Base-by-base conservation (phyloP, 2,888 invertebrate genomes). In the Platycheirus rosarum region DNA sequence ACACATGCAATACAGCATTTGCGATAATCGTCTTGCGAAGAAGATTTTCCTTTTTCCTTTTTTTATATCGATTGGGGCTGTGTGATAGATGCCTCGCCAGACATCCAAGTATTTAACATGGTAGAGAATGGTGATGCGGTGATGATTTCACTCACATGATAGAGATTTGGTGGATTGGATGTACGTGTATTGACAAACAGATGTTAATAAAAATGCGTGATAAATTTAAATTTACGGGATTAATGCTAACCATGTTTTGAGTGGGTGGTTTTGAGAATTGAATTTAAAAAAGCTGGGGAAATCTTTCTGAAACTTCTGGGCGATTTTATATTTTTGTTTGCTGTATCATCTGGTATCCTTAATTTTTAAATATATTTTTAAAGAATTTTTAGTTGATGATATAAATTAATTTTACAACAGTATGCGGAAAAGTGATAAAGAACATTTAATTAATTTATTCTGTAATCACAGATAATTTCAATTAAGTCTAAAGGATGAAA, bases 71-170 rank as follows among this genome's bases (percentile, higher is more conserved):
- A 65, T 66, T 69, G 70, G 51, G 16, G 48, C n/a, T n/a, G n/a
- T 65, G 49, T 80, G 80, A 75, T 76, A 69, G 69, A 80, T 76
- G 60, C 80, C n/a, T n/a, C n/a, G n/a, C n/a, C 75, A 80, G 70
- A 70, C 69, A 63, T 42, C 23, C 42, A 26, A 51, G 11, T 23
- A 57, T 23, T 13, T 11, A 40, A 48, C 48, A 26, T 44, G 16
- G 6, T 4, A 16, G 9, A 9, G 29, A 5, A 4, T 14, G 18
- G 23, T 5, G 57, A 55, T 55, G 37, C 20, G 40, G 57, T 42
- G 70, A 60, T 80, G 70, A 46, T 40, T 65, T 76, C 71, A 60
- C 42, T 51, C 48, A 2, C 26, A 37, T 46, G 51, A 32, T 37
- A 26, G 69, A 18, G 49, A 60, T 75, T 66, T 44, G 66, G 20